Base-by-base conservation (phyloP, 2,888 invertebrate genomes). In the Coremacera marginata region DNA sequence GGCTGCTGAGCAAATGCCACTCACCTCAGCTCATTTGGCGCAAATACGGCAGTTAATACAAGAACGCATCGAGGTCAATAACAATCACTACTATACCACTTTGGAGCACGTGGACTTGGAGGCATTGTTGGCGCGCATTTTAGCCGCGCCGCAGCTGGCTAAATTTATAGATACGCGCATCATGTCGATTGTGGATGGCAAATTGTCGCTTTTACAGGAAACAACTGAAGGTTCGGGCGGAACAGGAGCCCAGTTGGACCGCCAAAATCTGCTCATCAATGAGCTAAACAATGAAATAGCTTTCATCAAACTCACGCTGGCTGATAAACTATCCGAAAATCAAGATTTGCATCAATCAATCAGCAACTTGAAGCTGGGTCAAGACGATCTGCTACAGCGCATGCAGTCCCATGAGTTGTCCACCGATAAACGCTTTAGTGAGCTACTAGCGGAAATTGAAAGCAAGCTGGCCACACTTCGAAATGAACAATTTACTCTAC, bases 241-340 rank as follows among this genome's bases (percentile, higher is more conserved):
- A 7, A 71, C 5, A 71, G 52, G 77, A 75, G 22, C 44, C 68
- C 19, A 52, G 78, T 3, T 83, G 5, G 80, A 82, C 85, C 90
- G 19, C 83, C 91, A 92, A 27, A 90, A 91, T 82, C 86, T 85
- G 75, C 90, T 91, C 88, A 91, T 92, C 11, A 83, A 91, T 8
- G 90, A 90, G 76, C 89, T 92, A 0, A 91, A 91, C 78, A 86
- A 87, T 3, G 91, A 92, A 81, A 89, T 94, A 5, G 90, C 91
- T 57, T 89, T 89, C 77, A 91, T 93, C 77, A 92, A 92, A 82
- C 87, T 90, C 9, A 91, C 92, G 79, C 86, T 92, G 7, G 88
- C 90, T 0, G 90, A 91, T 73, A 87, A 91, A 72, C 90, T 91
- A 79, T 90, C 90, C 0, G 87, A 88, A 77, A 87, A 89, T 78